Base-by-base conservation (phyloP, 35 echinoderm and acorn worm species). In the Amphiura filiformis region DNA sequence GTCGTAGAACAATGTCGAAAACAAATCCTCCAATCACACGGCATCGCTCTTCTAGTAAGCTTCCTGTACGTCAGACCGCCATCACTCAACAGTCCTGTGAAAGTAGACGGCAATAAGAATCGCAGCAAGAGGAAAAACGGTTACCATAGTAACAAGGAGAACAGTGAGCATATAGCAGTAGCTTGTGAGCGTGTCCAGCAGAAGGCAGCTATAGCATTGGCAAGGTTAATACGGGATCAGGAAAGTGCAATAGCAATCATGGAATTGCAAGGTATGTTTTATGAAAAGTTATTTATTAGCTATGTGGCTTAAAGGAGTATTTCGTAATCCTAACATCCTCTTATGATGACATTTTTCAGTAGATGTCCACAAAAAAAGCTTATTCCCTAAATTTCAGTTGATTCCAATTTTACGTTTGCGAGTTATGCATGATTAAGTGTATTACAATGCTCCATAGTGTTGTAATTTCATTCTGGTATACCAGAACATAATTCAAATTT, bases 151-250 rank as follows among this genome's bases (percentile, higher is more conserved):
- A 61, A 36, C 22, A 85, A 61, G 15, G 83, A 52, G 34, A 34
- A 32, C 23, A 12, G 13, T 1, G 57, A 77, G 35, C 80, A 75
- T 0, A 20, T 41, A 26, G 80, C 61, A 28, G 33, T 82, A 35
- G 56, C 57, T 20, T 94, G 84, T 79, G 93, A 94, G 40, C 78
- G 80, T 18, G 88, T 94, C 26, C 86, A 87, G n/a, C 93, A 94
- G 65, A 94, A 94, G 31, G 78, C 88, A 5, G 88, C 88, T 11
- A 90, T 87, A 23, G 93, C 88, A 30, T 76, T 94, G 9, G 88
- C 82, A 0, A 86, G 93, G 39, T 56, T 94, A 13, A 80, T 35
- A 26, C 82, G 80, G 47, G 88, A 90, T n/a, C 76, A 90, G 33
- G 47, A 42, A 23, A 90, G 78, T 77, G 88, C 88, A 20, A 70